These are phyloP conservation scores for Masnerella sp. DNA, from an alignment of 2,888 invertebrate genomes.

Conservation along the genomic window DNA sequence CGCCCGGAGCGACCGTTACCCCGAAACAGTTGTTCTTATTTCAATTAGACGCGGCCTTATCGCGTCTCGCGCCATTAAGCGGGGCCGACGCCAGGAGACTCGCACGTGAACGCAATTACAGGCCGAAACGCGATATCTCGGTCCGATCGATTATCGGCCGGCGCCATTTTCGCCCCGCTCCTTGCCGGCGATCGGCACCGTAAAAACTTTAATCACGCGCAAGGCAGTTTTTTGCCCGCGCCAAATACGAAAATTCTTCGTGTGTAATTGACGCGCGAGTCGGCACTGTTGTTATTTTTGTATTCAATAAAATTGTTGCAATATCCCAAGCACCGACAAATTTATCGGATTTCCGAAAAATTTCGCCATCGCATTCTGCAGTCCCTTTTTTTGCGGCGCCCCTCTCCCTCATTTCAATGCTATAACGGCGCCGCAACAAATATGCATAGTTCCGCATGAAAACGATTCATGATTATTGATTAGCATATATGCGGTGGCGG, in stretches of 20 bases:
- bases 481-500: slow-evolving; percentile 67
- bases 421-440: slow-evolving; percentile 69
- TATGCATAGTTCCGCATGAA: slow-evolving; percentile 68
- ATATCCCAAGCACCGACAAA: slow-evolving; percentile 37
- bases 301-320: slow-evolving; percentile 38
- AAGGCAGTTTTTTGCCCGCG: slow-evolving; percentile 21
- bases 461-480: slow-evolving; percentile 74
- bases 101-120: slow-evolving; percentile 57
- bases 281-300: slow-evolving; percentile 10
- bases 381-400: slow-evolving; percentile 13
- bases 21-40: slow-evolving; percentile 68
- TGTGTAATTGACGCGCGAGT: slow-evolving; percentile 7
- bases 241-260: slow-evolving; percentile 22
- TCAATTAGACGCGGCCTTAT: slow-evolving; percentile 72
- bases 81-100: slow-evolving; percentile 60
- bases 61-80: slow-evolving; percentile 72
- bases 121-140: slow-evolving; percentile 24
- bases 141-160: slow-evolving; percentile 39
- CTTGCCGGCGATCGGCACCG: slow-evolving; percentile 10
- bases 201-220: slow-evolving; percentile 34
- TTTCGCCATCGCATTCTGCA: slow-evolving; percentile 37
- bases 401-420: slow-evolving; percentile 48
- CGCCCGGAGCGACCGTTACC: slow-evolving; percentile 40
- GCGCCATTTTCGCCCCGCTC: not conserved
- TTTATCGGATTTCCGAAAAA: slow-evolving; percentile 54